Percentiles rank a stretch among this genome's conserved stretches.
phyloP scores from a whole-genome alignment of 2,888 invertebrate genomes.

The Elegia similella region DNA sequence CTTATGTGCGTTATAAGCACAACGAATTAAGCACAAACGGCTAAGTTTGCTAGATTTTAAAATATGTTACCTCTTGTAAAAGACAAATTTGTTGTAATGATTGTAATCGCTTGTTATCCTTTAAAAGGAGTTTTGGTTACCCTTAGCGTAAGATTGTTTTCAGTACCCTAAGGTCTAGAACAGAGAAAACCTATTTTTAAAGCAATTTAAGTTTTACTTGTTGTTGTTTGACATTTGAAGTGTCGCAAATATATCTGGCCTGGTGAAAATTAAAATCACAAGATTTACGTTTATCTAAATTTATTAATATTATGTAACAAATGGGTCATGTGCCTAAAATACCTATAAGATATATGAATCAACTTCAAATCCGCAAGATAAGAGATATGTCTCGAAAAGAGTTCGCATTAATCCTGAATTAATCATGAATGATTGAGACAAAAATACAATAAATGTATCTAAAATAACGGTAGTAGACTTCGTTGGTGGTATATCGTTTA shows the following conservation, averaged over 20 bases:
- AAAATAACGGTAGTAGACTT: too few relatives aligned
- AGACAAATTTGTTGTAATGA: constrained; percentile 67
- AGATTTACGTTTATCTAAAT: background rate
- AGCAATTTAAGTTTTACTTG: constrained; percentile 66
- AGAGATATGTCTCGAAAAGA: too few relatives aligned
- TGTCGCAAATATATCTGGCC: background rate
- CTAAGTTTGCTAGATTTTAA: constrained; percentile 61
- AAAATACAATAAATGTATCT: too few relatives aligned
- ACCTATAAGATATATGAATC: too few relatives aligned
- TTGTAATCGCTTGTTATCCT: constrained; percentile 76
- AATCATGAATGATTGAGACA: too few relatives aligned
- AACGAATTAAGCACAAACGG: constrained; percentile 61
- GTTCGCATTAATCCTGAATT: too few relatives aligned
- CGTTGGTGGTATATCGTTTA: too few relatives aligned
- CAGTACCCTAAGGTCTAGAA: constrained; percentile 53
- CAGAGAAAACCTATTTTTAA: constrained; percentile 64
- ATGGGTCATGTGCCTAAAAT: too few relatives aligned
- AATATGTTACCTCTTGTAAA: constrained; percentile 64
- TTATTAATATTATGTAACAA: too few relatives aligned
- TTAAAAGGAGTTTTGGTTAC: constrained; percentile 70
- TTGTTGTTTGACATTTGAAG: constrained; percentile 57
- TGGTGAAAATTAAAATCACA: background rate
- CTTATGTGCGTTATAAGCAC: constrained; percentile 51
- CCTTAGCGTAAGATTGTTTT: constrained; percentile 65
- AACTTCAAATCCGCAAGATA: too few relatives aligned